These are phyloP conservation scores for Shargacucullia verbasci DNA, from an alignment of 2,888 invertebrate genomes.

Conservation along the genomic window DNA sequence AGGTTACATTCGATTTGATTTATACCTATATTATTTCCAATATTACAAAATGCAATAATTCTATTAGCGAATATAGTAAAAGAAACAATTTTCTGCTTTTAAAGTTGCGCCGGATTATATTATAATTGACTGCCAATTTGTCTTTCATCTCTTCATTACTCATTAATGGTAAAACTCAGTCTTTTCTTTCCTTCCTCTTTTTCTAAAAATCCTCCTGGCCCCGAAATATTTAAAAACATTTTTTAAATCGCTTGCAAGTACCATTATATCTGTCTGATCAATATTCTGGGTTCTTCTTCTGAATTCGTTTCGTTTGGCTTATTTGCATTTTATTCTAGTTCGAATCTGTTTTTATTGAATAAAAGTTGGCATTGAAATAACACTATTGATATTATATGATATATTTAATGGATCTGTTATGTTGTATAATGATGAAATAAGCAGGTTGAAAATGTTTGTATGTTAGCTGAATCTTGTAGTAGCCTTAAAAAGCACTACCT, in stretches of 20 bases:
- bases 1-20: no score
- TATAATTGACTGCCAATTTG: constrained; percentile 1
- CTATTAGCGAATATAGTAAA: no score
- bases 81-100: no score
- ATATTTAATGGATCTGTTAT: no score
- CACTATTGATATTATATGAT: constrained; percentile 7
- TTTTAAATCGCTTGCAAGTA: constrained; percentile 27
- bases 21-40: no score
- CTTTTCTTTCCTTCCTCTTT: constrained; percentile 11
- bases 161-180: constrained; percentile 9
- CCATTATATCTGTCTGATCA: constrained; percentile 50
- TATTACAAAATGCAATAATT: no score
- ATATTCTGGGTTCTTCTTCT: constrained; percentile 59
- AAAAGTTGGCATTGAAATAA: constrained; percentile 20
- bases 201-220: constrained; percentile 21
- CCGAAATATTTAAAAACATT: constrained; percentile 24
- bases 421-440: no score
- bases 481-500: no score
- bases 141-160: constrained; percentile 3
- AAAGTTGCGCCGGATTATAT: neutral
- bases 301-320: constrained; percentile 41
- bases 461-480: no score
- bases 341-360: constrained; percentile 48
- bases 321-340: constrained; percentile 62
- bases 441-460: no score